These are phyloP conservation scores for Luidia sarsii DNA, from an alignment of 53 echinoderm and acorn worm genomes.

Conservation along the genomic window DNA sequence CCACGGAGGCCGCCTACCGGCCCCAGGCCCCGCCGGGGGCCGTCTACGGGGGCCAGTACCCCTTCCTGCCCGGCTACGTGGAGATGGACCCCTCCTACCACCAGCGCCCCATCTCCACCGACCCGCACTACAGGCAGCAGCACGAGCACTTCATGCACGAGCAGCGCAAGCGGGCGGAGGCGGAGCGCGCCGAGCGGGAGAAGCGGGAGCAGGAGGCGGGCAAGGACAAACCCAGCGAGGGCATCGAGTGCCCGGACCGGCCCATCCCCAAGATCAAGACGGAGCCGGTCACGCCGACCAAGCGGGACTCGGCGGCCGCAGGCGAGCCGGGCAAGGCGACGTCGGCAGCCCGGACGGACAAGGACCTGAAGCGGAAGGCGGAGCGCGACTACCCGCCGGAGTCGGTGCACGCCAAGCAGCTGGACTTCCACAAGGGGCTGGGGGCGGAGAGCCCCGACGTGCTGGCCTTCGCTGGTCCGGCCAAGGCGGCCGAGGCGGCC, in stretches of 20 bases:
- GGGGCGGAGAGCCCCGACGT: slow-evolving; percentile 54
- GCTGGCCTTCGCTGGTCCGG: slow-evolving; percentile 1
- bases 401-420: slow-evolving; percentile 62
- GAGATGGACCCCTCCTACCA: slow-evolving; percentile 76
- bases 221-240: slow-evolving; percentile 61
- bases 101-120: slow-evolving; percentile 64
- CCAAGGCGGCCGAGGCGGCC: slow-evolving; percentile 26
- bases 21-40: slow-evolving; percentile 49
- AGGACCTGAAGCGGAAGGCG: slow-evolving; percentile 52
- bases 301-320: slow-evolving; percentile 23
- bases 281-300: slow-evolving; percentile 68
- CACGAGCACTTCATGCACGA: slow-evolving; percentile 69
- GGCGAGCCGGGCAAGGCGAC: slow-evolving; percentile 15
- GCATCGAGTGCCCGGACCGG: slow-evolving; percentile 43
- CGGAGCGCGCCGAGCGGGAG: slow-evolving; percentile 42
- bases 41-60: slow-evolving; percentile 58
- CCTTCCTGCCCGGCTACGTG: slow-evolving; percentile 64
- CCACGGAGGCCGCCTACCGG: slow-evolving; percentile 34
- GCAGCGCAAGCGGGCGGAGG: slow-evolving; percentile 62
- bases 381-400: slow-evolving; percentile 49
- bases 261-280: slow-evolving; percentile 65
- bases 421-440: slow-evolving; percentile 71
- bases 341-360: neutral
- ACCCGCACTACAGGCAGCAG: slow-evolving; percentile 75
- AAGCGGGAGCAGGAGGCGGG: slow-evolving; percentile 42